Conservation (phyloP, 2,888 invertebrate genomes). For the Xanthorhoe designata region DNA sequence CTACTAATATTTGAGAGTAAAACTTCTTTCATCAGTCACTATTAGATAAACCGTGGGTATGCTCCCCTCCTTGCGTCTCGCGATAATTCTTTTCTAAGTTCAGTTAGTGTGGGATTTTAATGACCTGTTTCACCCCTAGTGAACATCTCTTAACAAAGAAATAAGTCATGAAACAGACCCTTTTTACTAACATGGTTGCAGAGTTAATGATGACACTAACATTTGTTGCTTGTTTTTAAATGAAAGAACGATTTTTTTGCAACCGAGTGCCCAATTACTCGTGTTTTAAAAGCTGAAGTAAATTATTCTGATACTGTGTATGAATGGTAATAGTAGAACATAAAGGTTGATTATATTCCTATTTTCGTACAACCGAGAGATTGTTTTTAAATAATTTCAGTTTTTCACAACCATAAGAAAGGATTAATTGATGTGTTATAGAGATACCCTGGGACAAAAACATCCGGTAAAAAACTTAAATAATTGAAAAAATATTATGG, state of each 20-base stretch:
- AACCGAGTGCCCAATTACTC: neutral
- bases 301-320: no score
- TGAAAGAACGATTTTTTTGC: neutral
- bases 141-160: conserved; percentile 34
- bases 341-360: no score
- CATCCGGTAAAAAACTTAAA: no score
- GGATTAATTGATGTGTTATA: no score
- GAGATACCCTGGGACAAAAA: no score
- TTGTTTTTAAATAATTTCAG: no score
- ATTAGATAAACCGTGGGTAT: conserved; percentile 12
- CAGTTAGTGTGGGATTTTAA: conserved; percentile 38
- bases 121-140: conserved; percentile 31
- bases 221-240: conserved; percentile 7
- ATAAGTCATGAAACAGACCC: conserved; percentile 27
- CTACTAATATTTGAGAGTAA: conserved; percentile 2
- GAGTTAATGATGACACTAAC: conserved; percentile 21
- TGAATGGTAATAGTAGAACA: no score
- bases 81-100: conserved; percentile 38
- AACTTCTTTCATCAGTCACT: neutral
- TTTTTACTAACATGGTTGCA: conserved; percentile 24
- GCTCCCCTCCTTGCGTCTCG: conserved; percentile 22
- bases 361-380: no score
- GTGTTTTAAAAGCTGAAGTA: neutral
- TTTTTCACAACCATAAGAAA: no score
- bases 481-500: no score